A percentile compares a stretch with the other conserved stretches of the same genome.
phyloP scores from a whole-genome alignment of 2,113 vertebrate species.

The Cranoglanis bouderius region DNA sequence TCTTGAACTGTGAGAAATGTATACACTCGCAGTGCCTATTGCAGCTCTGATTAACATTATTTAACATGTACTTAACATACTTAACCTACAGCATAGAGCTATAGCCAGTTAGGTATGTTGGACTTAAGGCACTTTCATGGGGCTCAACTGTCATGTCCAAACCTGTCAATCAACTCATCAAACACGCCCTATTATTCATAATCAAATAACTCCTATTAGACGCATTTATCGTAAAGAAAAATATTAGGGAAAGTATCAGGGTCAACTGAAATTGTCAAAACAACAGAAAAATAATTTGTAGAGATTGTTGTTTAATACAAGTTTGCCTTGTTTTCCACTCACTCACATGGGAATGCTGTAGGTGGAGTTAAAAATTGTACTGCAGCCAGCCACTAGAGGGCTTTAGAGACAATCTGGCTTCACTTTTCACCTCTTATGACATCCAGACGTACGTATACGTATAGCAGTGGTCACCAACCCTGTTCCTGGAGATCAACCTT shows the following conservation, averaged over 20 bases:
- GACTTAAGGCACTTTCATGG: background rate
- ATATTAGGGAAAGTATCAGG: background rate
- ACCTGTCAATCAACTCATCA: background rate
- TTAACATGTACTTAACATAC: background rate
- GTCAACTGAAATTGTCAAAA: background rate
- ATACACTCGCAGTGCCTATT: background rate
- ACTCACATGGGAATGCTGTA: background rate
- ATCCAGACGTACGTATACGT: background rate
- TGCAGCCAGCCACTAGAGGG: background rate
- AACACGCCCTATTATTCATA: background rate
- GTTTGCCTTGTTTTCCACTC: background rate
- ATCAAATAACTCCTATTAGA: background rate
- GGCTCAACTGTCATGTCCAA: background rate
- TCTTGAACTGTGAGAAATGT: background rate
- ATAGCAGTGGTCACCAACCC: too few species aligned
- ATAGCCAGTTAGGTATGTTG: background rate
- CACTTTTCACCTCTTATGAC: background rate
- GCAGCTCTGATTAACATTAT: background rate
- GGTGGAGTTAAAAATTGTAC: background rate
- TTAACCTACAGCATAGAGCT: background rate
- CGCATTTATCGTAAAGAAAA: background rate
- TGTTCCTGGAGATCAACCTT: too few species aligned
- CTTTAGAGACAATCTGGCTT: background rate
- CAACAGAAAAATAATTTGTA: background rate
- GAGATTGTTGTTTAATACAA: background rate